phyloP scores from a whole-genome alignment of 92 coral and sea anemone genomes.

The Scolanthus callimorphus region DNA sequence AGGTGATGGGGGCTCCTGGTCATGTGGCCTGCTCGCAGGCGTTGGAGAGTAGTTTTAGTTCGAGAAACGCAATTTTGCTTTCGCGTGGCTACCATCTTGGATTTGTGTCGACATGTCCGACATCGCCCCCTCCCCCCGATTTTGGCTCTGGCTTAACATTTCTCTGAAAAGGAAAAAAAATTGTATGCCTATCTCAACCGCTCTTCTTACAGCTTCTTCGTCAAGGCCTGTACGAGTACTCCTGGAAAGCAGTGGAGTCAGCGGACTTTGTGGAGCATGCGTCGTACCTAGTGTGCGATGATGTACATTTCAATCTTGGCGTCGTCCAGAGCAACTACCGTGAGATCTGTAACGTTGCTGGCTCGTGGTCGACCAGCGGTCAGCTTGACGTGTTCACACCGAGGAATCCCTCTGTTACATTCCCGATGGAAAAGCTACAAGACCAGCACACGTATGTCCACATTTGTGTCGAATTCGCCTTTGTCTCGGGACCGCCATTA shows the following conservation, averaged over 20 bases:
- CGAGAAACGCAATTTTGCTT: too few relatives aligned
- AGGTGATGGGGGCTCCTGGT: too few relatives aligned
- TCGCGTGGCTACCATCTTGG: too few relatives aligned
- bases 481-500: too few relatives aligned
- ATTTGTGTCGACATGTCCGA: too few relatives aligned
- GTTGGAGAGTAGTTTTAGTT: too few relatives aligned
- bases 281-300: constrained; percentile 91
- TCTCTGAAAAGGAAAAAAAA: too few relatives aligned
- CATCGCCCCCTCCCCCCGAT: too few relatives aligned
- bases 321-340: constrained; percentile 84
- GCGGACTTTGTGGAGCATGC: constrained; percentile 98
- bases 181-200: too few relatives aligned
- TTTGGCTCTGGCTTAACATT: too few relatives aligned
- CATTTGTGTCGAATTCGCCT: too few relatives aligned
- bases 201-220: constrained; percentile 55
- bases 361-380: constrained; percentile 78
- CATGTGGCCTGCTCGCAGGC: too few relatives aligned
- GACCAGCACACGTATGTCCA: constrained; percentile 75
- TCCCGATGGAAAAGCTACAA: constrained; percentile 75
- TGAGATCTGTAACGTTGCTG: constrained; percentile 78
- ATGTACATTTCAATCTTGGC: constrained; percentile 89
- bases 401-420: constrained; percentile 57
- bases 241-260: constrained; percentile 96
- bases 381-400: constrained; percentile 85
- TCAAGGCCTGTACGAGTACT: constrained; percentile 84